Conservation (phyloP, 2,797 vertebrate species). For the Acrocephalus scirpaceus region DNA sequence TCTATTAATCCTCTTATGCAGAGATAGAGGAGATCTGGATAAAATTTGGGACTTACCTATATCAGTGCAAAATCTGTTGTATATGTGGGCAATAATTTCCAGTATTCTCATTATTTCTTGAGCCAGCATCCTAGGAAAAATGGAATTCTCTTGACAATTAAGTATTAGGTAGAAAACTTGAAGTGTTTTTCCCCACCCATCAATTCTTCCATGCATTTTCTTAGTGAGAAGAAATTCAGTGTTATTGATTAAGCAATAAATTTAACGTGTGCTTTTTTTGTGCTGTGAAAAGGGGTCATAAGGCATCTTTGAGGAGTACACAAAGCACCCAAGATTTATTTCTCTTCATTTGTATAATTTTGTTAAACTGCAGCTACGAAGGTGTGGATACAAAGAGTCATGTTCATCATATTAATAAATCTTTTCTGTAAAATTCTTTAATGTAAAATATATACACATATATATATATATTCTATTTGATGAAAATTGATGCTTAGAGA, state of each 20-base stretch:
- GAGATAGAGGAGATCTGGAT: neutral
- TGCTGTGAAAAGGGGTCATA: neutral
- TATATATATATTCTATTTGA: neutral
- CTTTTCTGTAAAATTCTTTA: neutral
- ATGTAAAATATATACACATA: neutral
- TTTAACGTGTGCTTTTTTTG: neutral
- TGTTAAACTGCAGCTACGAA: neutral
- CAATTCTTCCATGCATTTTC: neutral
- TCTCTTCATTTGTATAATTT: neutral
- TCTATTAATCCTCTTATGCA: neutral
- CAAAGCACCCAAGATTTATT: neutral
- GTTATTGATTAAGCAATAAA: conserved; percentile 17
- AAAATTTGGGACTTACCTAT: neutral
- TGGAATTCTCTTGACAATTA: neutral
- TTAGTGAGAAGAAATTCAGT: neutral
- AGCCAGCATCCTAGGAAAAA: neutral
- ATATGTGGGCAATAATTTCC: neutral
- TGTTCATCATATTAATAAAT: neutral
- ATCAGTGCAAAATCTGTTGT: neutral
- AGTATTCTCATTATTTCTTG: neutral
- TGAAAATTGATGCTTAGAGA: neutral
- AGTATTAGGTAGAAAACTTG: neutral
- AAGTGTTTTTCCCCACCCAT: neutral
- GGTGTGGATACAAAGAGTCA: neutral
- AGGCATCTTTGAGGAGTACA: neutral